Evolutionary conservation across 2,888 invertebrate genomes (phyloP), one percentile per base, ranked within the genome.

Genomic region (Eubasilissa splendida): DNA sequence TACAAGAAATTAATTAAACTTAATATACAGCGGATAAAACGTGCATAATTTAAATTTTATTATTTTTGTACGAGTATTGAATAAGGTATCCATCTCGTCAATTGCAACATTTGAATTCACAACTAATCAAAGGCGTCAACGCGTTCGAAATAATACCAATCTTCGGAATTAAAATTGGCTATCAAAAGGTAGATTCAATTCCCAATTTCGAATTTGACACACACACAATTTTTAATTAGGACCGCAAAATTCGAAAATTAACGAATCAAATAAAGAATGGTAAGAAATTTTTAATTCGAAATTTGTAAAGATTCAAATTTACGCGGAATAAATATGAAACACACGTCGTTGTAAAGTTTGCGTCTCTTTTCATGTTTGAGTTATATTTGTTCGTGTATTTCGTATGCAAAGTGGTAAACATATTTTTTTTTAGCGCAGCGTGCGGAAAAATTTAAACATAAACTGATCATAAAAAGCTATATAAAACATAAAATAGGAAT

Each of bases 391-490:
- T 31, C 63, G 42, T 33, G 31, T 33, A 63, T 33, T 12, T 33
- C 12, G 63, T 33, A 63, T 63, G 63, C 33, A 11, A 65, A 65
- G 65, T 33, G 10, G 42, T 65, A 31, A 31, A 73, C 33, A 14
- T 73, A 58, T 73, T 33, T 52, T 53, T 70, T 73, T 73, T 33
- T 56, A 33, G 42, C 11, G n/a, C 42, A 58, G 12, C 12, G 33
- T 56, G 58, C 71, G 71, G 71, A 73, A 73, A 73, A 73, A 42
- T 5, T 73, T 56, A 56, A 73, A 73, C 71, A 56, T 4, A 71
- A 4, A 56, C 31, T 7, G n/a, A 73, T 56, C 58, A 31, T 73
- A 73, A 73, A 70, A 58, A 73, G n/a, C 33, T 7, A 73, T 70
- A 70, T 52, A 12, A 50, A 50, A 68, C 50, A 68, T 50, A 59